Conservation (phyloP, 1,140 invertebrate species). For the Euwallacea similis region DNA sequence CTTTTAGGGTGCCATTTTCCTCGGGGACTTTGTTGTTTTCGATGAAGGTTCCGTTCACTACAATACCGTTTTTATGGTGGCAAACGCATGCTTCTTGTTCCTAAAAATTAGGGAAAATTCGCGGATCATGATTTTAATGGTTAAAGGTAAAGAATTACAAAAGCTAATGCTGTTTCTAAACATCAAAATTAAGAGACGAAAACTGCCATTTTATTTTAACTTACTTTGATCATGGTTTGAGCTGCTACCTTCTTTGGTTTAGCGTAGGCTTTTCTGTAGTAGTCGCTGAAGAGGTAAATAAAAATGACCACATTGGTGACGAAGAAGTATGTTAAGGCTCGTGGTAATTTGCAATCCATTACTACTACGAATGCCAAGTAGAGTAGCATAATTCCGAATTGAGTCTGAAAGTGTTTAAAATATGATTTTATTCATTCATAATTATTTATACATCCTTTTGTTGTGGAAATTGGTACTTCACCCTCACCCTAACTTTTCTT, state of each 20-base stretch:
- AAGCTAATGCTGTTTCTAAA: neutral
- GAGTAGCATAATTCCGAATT: constrained; percentile 60
- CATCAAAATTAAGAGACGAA: neutral
- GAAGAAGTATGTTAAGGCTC: constrained; percentile 64
- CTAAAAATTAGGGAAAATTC: neutral
- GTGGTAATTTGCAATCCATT: constrained; percentile 61
- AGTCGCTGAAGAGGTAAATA: constrained; percentile 61
- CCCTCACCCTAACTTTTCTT: no score
- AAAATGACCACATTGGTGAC: constrained; percentile 59
- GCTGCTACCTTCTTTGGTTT: neutral
- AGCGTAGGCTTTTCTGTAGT: constrained; percentile 63
- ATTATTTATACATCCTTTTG: no score
- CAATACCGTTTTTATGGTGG: constrained; percentile 22
- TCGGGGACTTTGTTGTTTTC: constrained; percentile 4
- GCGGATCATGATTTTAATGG: no score
- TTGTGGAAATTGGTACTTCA: no score
- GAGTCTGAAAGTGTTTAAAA: constrained; percentile 53
- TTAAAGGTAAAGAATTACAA: no score
- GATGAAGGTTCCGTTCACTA: constrained; percentile 12
- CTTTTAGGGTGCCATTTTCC: neutral
- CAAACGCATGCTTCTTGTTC: neutral
- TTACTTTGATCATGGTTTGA: neutral
- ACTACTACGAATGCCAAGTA: constrained; percentile 58
- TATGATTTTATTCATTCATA: no score
- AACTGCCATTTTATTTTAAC: no score